phyloP scores from a whole-genome alignment of 2,113 vertebrate genomes.

The Oryzias melastigma region DNA sequence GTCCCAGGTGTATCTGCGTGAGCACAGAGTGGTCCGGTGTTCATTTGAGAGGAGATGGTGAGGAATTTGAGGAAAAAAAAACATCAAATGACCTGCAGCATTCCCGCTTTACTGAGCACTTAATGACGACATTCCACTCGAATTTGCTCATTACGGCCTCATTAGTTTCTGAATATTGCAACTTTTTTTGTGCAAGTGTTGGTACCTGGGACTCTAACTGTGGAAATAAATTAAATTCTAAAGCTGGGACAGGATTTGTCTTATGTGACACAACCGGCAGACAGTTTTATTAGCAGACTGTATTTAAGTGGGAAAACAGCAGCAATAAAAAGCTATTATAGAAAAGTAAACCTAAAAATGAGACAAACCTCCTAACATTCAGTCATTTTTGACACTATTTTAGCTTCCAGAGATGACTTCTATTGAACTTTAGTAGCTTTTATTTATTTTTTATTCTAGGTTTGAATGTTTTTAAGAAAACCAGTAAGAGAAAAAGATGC shows the following conservation, averaged over 20 bases:
- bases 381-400: no score
- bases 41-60: slow-evolving; percentile 12
- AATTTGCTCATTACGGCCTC: slow-evolving; percentile 6
- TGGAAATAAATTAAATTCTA: slow-evolving; percentile 9
- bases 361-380: no score
- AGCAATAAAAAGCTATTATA: no score
- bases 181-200: background rate
- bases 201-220: slow-evolving; percentile 2
- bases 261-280: background rate
- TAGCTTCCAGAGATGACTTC: no score
- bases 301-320: no score
- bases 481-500: no score
- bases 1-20: background rate
- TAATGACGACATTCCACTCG: slow-evolving; percentile 7
- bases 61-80: background rate
- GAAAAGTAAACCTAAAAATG: no score
- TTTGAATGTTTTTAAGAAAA: no score
- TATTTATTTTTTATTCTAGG: no score
- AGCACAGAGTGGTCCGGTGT: background rate
- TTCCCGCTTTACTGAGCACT: slow-evolving; percentile 1
- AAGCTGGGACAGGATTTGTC: slow-evolving; percentile 1
- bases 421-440: no score
- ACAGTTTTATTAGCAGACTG: slow-evolving; percentile 12
- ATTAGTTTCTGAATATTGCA: slow-evolving; percentile 23
- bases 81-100: slow-evolving; percentile 21